These are phyloP conservation scores for Agrochola lota DNA, from an alignment of 2,888 invertebrate species.

Conservation along the genomic window DNA sequence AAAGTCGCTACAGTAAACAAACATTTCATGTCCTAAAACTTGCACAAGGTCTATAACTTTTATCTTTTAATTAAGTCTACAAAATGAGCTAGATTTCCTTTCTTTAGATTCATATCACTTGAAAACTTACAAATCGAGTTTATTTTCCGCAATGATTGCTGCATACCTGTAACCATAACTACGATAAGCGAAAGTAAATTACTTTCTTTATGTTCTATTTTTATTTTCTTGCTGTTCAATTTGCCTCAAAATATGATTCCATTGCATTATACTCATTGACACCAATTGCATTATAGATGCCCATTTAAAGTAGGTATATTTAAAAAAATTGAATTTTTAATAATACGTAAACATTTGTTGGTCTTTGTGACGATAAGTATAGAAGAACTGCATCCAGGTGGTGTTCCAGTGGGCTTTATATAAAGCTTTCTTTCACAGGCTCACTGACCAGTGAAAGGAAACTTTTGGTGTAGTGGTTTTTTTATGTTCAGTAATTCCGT, in stretches of 20 bases:
- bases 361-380: no score
- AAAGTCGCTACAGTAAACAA: background rate
- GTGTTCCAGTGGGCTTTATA: background rate
- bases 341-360: no score
- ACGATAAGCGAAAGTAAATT: conserved; percentile 46
- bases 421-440: background rate
- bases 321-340: no score
- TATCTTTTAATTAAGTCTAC: conserved; percentile 56
- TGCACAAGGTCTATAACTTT: conserved; percentile 29
- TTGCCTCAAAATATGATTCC: conserved; percentile 17
- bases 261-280: background rate
- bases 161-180: conserved; percentile 23
- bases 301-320: background rate
- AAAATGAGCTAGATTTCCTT: conserved; percentile 40
- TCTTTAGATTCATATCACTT: conserved; percentile 51
- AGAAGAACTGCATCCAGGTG: background rate
- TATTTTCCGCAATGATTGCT: conserved; percentile 55
- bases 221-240: conserved; percentile 8
- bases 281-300: background rate
- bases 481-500: background rate
- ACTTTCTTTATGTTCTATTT: conserved; percentile 22
- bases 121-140: conserved; percentile 46
- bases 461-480: background rate
- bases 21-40: background rate
- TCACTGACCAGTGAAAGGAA: background rate